Evolutionary conservation across 2,888 invertebrate genomes (phyloP), one percentile per base, ranked within the genome.

Genomic region (Herminia tarsipennalis): DNA sequence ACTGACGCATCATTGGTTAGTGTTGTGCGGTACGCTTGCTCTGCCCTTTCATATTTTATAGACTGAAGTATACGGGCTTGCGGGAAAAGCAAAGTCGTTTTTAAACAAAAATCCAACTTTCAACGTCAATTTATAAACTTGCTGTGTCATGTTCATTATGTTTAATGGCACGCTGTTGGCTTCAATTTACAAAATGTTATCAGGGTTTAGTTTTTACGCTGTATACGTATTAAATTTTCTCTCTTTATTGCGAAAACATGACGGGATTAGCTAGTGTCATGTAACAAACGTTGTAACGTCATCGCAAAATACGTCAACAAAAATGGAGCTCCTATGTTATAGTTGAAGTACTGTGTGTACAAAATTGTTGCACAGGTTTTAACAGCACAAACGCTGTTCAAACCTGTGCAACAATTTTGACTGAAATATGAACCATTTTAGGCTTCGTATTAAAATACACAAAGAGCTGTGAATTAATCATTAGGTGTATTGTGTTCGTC

Each of bases 1-100:
- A 71, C 63, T 65, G 66, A 68, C 63, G 68, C 71, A 66, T 74
- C 72, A 66, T 71, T 70, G 64, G 61, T 41, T 63, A 60, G 63
- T 61, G 49, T 61, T 57, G 61, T 63, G 56, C 54, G 49, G 52
- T 30, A 29, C 29, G 34, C 29, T 30, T 5, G 29, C 20, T 20
- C 44, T 28, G 36, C 39, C 10, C 22, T 40, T 52, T 36, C 28
- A 52, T 57, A 49, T 58, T 57, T 55, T 55, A 53, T 50, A 5
- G 18, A 17, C 30, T 48, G 14, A 38, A 50, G 39, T 53, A 49
- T 44, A 47, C 38, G 25, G 25, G n/a, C n/a, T 34, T 27, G 8
- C 4, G 6, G 16, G 18, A 24, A 48, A 30, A 48, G 34, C 20
- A 43, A 20, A n/a, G 28, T 10, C n/a, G n/a, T 18, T 18, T 9